phyloP scores from a whole-genome alignment of 2,888 invertebrate genomes.

The Nephrotoma flavescens region DNA sequence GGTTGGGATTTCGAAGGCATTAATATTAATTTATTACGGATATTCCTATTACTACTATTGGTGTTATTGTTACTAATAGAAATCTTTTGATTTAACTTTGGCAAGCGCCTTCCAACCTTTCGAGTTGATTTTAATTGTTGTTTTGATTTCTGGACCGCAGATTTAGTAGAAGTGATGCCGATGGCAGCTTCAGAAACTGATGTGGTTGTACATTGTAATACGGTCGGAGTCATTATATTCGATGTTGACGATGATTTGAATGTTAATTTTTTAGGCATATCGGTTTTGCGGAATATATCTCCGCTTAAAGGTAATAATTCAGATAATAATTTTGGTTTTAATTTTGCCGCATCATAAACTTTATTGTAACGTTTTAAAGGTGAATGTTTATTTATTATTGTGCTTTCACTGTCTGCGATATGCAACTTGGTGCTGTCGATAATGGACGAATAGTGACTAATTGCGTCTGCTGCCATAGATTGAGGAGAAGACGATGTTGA shows the following conservation, averaged over 20 bases:
- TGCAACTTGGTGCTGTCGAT: background rate
- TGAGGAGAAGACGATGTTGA: background rate
- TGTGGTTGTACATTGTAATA: background rate
- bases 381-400: background rate
- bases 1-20: background rate
- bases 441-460: background rate
- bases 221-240: background rate
- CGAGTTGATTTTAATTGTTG: background rate
- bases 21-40: background rate
- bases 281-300: background rate
- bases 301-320: background rate
- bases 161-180: background rate
- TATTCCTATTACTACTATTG: background rate
- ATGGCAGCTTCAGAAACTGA: background rate
- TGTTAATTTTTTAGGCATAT: background rate
- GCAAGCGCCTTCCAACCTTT: background rate
- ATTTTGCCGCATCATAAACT: background rate
- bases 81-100: background rate
- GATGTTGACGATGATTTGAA: background rate
- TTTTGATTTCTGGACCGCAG: background rate
- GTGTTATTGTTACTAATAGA: background rate
- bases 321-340: background rate
- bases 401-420: background rate
- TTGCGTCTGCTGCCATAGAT: background rate
- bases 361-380: background rate